These are phyloP conservation scores for Muscicapa adusta DNA, from an alignment of 2,113 vertebrate species.

Conservation along the genomic window DNA sequence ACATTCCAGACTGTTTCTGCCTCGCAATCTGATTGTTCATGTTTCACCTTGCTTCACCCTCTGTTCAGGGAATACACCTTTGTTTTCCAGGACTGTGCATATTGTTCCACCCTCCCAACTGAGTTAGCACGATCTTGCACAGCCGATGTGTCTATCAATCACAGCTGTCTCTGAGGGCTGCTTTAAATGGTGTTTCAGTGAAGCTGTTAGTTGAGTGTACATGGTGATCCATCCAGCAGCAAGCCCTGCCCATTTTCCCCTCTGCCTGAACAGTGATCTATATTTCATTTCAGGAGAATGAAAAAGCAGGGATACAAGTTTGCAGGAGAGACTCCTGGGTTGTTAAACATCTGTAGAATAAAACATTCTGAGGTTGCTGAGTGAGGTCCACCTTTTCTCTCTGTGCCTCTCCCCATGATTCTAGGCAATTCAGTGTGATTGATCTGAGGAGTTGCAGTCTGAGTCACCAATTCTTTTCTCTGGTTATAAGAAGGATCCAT, in stretches of 20 bases:
- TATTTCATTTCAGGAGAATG: neutral
- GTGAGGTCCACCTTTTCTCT: neutral
- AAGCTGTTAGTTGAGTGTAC: neutral
- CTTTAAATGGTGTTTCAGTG: neutral
- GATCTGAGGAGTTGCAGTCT: neutral
- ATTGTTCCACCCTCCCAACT: constrained; percentile 18
- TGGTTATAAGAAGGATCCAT: neutral
- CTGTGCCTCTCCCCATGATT: neutral
- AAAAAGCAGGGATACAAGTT: neutral
- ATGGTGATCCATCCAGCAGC: neutral
- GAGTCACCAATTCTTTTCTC: neutral
- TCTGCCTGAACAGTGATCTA: neutral
- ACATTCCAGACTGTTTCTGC: neutral
- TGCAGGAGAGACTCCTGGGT: neutral
- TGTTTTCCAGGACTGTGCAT: neutral
- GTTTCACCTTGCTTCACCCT: constrained; percentile 6
- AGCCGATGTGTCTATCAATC: constrained; percentile 21
- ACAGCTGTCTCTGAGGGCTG: constrained; percentile 1
- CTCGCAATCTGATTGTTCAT: neutral
- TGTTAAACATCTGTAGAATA: neutral
- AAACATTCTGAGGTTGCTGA: neutral
- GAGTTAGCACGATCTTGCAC: constrained; percentile 13
- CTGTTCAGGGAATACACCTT: neutral
- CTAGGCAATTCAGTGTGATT: neutral
- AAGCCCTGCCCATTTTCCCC: neutral